Conservation (phyloP, 2,888 invertebrate species). For the Gastracanthus pulcherrimus region DNA sequence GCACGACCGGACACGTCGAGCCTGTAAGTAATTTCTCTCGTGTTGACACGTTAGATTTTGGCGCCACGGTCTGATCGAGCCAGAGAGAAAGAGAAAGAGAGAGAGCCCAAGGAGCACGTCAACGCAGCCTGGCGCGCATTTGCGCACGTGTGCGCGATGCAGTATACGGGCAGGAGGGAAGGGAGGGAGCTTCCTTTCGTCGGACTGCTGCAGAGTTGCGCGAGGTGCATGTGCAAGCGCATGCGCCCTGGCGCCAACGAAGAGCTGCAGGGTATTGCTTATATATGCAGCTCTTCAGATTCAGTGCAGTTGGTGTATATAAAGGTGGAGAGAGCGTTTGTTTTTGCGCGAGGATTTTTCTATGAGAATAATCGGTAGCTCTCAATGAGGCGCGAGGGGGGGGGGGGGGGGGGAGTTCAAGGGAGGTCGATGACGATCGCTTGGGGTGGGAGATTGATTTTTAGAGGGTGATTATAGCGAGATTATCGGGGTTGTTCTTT, state of each 20-base stretch:
- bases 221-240: background rate
- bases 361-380: too few species aligned
- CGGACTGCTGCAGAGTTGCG: background rate
- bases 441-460: too few species aligned
- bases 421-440: too few species aligned
- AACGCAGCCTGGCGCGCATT: background rate
- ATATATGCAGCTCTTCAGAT: background rate
- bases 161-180: background rate
- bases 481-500: too few species aligned
- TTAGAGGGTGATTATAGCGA: too few species aligned
- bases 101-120: too few species aligned
- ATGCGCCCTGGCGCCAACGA: background rate
- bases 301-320: too few species aligned
- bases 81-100: background rate
- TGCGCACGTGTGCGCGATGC: background rate
- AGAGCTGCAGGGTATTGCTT: background rate
- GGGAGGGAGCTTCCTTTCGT: background rate
- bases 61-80: too few species aligned
- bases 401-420: too few species aligned
- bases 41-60: background rate
- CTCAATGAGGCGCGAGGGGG: too few species aligned
- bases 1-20: background rate
- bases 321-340: too few species aligned
- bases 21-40: background rate
- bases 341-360: too few species aligned